A percentile compares a stretch with the other conserved stretches of the same genome.
phyloP scores from a whole-genome alignment of 2,888 invertebrate genomes.

The Xanthia icteritia region DNA sequence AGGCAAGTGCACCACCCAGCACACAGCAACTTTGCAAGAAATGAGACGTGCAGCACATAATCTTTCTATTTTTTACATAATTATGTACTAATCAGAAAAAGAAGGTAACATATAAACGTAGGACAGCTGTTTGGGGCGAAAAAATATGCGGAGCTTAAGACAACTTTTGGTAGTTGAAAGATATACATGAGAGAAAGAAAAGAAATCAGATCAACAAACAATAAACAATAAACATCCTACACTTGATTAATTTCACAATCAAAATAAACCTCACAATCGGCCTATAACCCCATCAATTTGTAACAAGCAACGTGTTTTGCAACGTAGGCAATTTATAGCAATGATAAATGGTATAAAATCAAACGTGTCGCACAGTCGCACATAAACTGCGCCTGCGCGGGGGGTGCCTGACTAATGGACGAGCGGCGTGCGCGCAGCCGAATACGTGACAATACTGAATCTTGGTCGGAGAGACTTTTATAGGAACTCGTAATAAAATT shows the following conservation, averaged over 20 bases:
- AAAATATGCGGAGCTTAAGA: background rate
- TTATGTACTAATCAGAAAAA: background rate
- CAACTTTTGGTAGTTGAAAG: background rate
- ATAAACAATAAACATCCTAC: too few species aligned
- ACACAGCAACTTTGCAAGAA: too few species aligned
- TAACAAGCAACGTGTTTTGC: conserved; percentile 53
- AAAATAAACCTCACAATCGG: conserved; percentile 34
- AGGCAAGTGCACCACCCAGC: too few species aligned
- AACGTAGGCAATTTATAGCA: conserved; percentile 57
- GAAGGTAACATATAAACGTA: background rate
- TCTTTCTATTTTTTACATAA: too few species aligned
- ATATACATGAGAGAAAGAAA: background rate
- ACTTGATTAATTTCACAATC: conserved; percentile 21
- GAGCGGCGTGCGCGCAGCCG: conserved; percentile 72
- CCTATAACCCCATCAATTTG: conserved; percentile 61
- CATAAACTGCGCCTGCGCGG: conserved; percentile 78
- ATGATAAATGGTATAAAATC: conserved; percentile 72
- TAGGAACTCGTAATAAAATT: conserved; percentile 18
- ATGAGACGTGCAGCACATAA: too few species aligned
- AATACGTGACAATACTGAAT: conserved; percentile 76
- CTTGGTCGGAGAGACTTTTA: conserved; percentile 43
- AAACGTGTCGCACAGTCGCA: conserved; percentile 77
- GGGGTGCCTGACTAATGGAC: conserved; percentile 76
- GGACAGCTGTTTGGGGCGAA: background rate
- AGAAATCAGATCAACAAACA: background rate